phyloP scores from a whole-genome alignment of 2,888 invertebrate genomes.

The Hyposoter dolosus region DNA sequence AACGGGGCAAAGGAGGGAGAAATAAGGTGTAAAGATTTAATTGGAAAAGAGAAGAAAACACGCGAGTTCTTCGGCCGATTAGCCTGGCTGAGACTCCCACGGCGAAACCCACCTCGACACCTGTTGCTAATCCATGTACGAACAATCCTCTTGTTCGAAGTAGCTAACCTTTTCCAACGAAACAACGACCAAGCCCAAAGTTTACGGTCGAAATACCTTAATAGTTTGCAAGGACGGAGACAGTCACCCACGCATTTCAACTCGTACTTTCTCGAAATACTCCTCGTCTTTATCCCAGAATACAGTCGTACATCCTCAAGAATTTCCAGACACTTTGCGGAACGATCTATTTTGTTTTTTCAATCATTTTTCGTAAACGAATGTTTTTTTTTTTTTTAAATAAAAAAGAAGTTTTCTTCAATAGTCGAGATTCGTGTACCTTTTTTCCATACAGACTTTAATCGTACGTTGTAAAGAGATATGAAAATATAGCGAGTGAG shows the following conservation, averaged over 20 bases:
- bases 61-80: slow-evolving; percentile 49
- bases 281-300: background rate
- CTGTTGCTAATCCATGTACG: slow-evolving; percentile 50
- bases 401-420: no score
- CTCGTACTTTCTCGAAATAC: slow-evolving; percentile 1
- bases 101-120: slow-evolving; percentile 40
- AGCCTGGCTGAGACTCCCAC: slow-evolving; percentile 21
- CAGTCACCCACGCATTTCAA: slow-evolving; percentile 31
- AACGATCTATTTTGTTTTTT: background rate
- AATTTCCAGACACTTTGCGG: slow-evolving; percentile 10
- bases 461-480: no score
- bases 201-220: slow-evolving; percentile 29
- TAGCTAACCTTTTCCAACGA: background rate
- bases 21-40: background rate
- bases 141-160: slow-evolving; percentile 9
- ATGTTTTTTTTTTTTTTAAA: no score
- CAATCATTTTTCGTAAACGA: background rate
- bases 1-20: background rate
- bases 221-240: slow-evolving; percentile 34
- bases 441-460: background rate
- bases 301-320: slow-evolving; percentile 1
- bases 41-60: slow-evolving; percentile 21
- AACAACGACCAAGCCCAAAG: slow-evolving; percentile 17
- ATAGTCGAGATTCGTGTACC: no score
- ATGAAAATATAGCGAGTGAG: background rate